A percentile compares a stretch with the other conserved stretches of the same genome.
phyloP scores from a whole-genome alignment of 2,113 vertebrate species.

The Ibidorhyncha struthersii region DNA sequence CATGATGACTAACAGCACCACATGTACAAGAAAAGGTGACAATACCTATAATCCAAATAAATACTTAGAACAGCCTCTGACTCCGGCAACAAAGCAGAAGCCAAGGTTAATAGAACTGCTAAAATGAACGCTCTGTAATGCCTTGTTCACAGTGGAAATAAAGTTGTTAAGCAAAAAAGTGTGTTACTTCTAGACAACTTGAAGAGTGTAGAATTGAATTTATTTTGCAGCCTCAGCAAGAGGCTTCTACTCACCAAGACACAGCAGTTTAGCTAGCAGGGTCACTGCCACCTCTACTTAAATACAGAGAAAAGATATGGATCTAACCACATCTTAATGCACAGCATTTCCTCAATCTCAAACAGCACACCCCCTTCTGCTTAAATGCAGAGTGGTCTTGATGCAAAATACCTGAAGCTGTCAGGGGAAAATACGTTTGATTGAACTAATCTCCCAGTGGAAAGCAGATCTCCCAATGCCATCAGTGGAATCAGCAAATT shows the following conservation, averaged over 20 bases:
- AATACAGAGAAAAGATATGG: not conserved
- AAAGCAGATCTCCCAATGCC: not conserved
- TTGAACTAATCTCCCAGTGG: not conserved
- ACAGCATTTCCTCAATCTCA: not conserved
- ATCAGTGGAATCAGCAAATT: conserved; percentile 22
- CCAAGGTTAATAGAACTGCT: not conserved
- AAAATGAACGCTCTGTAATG: not conserved
- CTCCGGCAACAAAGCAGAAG: not conserved
- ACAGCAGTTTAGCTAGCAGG: not conserved
- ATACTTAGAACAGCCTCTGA: not conserved
- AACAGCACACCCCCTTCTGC: not conserved
- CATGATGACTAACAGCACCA: not conserved
- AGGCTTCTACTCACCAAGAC: not conserved
- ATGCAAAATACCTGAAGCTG: not conserved
- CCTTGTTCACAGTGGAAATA: not conserved
- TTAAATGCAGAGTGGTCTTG: not conserved
- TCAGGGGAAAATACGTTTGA: not conserved
- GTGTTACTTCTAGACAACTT: not conserved
- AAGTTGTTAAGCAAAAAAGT: not conserved
- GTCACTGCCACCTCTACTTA: not conserved
- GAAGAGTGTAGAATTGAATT: not conserved
- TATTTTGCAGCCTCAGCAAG: conserved; percentile 23
- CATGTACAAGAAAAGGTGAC: not conserved
- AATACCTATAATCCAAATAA: not conserved
- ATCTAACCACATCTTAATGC: not conserved